Percentiles rank a stretch among this genome's conserved stretches.
These are phyloP conservation scores for Triops cancriformis DNA, from an alignment of 1,140 invertebrate species.

Conservation along the genomic window DNA sequence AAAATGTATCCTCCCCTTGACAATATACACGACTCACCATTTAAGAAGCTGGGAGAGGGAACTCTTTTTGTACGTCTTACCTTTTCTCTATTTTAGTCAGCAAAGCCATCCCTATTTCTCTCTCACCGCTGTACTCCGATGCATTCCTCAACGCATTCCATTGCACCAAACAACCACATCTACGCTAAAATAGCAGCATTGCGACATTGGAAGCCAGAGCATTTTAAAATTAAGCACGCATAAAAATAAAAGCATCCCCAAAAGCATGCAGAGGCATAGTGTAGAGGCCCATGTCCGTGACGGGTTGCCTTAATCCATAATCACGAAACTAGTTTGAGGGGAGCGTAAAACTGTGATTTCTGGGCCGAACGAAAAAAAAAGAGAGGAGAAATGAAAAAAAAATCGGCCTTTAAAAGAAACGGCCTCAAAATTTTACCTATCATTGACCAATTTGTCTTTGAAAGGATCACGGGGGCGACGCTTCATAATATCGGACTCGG, in stretches of 20 bases:
- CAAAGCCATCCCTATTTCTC: not conserved
- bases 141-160: no score
- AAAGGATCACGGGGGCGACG: constrained; percentile 88
- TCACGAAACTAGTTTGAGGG: not conserved
- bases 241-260: not conserved
- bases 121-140: not conserved
- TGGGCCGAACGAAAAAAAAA: not conserved
- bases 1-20: not conserved
- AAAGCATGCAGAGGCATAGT: not conserved
- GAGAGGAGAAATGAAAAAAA: constrained; percentile 18
- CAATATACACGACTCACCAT: not conserved
- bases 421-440: constrained; percentile 64
- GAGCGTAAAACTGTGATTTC: not conserved
- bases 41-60: not conserved
- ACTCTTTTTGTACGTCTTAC: not conserved
- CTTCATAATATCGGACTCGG: constrained; percentile 99
- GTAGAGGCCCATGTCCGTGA: not conserved
- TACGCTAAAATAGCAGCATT: not conserved
- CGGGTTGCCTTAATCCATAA: not conserved
- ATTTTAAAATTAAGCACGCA: not conserved
- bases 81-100: no score
- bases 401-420: not conserved
- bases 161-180: not conserved
- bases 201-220: not conserved
- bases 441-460: constrained; percentile 96